These are phyloP conservation scores for Leptodirus hochenwartii DNA, from an alignment of 2,888 invertebrate genomes.

Conservation along the genomic window DNA sequence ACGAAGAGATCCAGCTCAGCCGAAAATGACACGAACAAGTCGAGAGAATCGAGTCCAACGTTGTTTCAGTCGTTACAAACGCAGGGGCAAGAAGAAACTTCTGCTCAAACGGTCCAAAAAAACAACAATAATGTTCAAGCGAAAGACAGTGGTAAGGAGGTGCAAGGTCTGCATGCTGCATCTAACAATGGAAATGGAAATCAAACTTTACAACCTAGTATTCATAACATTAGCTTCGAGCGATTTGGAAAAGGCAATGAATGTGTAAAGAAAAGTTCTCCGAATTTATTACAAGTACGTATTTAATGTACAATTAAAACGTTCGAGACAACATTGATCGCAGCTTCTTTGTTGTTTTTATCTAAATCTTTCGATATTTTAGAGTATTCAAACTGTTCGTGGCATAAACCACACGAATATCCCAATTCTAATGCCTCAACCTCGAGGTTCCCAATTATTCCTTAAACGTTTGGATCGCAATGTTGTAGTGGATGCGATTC, in stretches of 20 bases:
- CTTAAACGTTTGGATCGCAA: constrained; percentile 21
- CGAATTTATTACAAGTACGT: too few relatives aligned
- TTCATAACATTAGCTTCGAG: too few relatives aligned
- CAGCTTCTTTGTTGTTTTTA: too few relatives aligned
- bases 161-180: constrained; percentile 20
- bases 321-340: too few relatives aligned
- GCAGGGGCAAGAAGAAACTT: constrained; percentile 23
- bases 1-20: constrained; percentile 10
- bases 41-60: constrained; percentile 13
- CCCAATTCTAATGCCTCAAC: constrained; percentile 17
- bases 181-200: too few relatives aligned
- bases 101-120: too few relatives aligned
- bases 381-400: too few relatives aligned
- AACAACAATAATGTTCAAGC: constrained; percentile 25
- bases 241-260: constrained; percentile 17
- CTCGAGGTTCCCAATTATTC: constrained; percentile 17
- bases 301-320: too few relatives aligned
- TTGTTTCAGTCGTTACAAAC: constrained; percentile 24
- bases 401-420: too few relatives aligned
- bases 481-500: constrained; percentile 13
- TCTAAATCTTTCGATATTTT: too few relatives aligned
- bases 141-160: constrained; percentile 24
- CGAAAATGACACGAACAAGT: constrained; percentile 11
- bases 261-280: constrained; percentile 15
- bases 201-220: too few relatives aligned